phyloP scores from a whole-genome alignment of 2,113 vertebrate species.

The Struthidea cinerea region DNA sequence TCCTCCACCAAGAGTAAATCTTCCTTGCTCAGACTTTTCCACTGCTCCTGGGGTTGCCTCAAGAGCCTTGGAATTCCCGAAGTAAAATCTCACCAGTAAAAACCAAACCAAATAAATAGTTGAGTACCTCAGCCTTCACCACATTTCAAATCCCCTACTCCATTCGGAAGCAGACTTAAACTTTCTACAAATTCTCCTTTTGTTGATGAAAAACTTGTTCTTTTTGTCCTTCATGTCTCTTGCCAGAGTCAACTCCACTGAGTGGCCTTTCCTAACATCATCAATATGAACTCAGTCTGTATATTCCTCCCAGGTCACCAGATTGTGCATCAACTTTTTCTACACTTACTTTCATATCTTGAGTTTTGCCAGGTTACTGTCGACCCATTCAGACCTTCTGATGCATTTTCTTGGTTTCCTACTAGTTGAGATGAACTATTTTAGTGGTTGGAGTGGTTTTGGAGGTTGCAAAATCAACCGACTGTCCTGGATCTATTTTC shows the following conservation, averaged over 20 bases:
- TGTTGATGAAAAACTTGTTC: not conserved
- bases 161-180: not conserved
- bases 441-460: not conserved
- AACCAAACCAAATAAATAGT: not conserved
- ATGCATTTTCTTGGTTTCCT: not conserved
- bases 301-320: not conserved
- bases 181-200: not conserved
- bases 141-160: not conserved
- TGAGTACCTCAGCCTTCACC: not conserved
- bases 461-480: not conserved
- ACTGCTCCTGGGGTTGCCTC: not conserved
- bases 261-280: not conserved
- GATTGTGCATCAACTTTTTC: accelerated
- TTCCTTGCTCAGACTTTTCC: not conserved
- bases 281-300: not conserved
- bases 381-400: not conserved
- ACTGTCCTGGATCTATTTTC: not conserved
- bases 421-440: not conserved
- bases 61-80: not conserved
- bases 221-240: not conserved
- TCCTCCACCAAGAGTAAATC: not conserved
- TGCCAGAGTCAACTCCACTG: not conserved
- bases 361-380: not conserved
- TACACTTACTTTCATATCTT: not conserved
- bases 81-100: not conserved